These are phyloP conservation scores for Tipula vernalis DNA, from an alignment of 2,888 invertebrate genomes.

Conservation along the genomic window DNA sequence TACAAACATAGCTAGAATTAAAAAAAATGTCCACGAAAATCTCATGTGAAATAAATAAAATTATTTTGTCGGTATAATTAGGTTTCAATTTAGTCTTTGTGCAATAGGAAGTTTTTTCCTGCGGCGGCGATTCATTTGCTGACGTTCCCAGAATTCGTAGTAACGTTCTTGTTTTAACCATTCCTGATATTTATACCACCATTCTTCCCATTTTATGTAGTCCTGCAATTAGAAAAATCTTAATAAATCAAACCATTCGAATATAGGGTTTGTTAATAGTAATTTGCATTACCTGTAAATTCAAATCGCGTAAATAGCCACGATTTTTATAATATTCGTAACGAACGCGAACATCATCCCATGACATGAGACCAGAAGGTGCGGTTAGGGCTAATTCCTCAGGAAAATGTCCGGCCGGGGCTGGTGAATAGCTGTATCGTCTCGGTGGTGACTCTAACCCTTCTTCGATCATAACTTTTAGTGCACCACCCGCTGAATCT, in stretches of 20 bases:
- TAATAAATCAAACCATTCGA: background rate
- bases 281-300: constrained; percentile 27
- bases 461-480: constrained; percentile 66
- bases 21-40: background rate
- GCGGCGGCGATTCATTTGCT: constrained; percentile 32
- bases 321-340: constrained; percentile 83
- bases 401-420: constrained; percentile 64
- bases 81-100: constrained; percentile 31
- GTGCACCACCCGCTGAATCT: constrained; percentile 55
- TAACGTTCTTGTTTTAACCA: constrained; percentile 57
- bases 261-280: background rate
- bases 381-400: constrained; percentile 62
- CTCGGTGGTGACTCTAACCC: constrained; percentile 46
- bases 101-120: constrained; percentile 36
- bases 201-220: constrained; percentile 87
- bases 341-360: constrained; percentile 80
- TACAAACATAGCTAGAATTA: background rate
- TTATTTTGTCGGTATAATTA: background rate
- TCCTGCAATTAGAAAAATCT: constrained; percentile 56
- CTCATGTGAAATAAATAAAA: background rate
- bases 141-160: constrained; percentile 36
- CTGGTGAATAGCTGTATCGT: constrained; percentile 46
- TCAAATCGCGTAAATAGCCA: constrained; percentile 63
- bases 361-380: constrained; percentile 57
- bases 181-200: constrained; percentile 85